Evolutionary conservation across 2,888 invertebrate genomes (phyloP), one percentile per base, ranked within the genome.

Genomic region (Eupeodes latifasciatus): DNA sequence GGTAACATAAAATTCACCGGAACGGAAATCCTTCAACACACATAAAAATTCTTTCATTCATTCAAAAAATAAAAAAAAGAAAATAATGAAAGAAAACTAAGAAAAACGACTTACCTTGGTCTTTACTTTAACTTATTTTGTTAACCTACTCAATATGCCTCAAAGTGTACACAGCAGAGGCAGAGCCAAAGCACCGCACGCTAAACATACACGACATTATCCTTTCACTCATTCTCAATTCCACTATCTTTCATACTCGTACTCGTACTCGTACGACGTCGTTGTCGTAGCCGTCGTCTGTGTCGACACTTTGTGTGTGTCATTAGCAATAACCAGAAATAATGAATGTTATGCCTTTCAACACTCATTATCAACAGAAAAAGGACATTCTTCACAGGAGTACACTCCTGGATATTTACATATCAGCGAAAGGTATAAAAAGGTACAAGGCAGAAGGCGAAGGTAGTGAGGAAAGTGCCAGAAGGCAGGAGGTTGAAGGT

Each of bases 311-410:
- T 77, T 76, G 72, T 61, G 78, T 69, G 59, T 81, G 76, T 83
- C 86, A 82, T 82, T 82, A 85, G 57, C 83, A 79, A 75, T 84
- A 83, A 83, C 57, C 64, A 77, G 74, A 67, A 82, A 82, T 86
- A 87, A 84, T 83, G 84, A 84, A 77, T 87, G 77, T 84, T 81
- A 81, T 84, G 80, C 76, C 84, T 84, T 87, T 84, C 77, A 84
- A 74, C 76, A 87, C 84, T 84, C 80, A 87, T 87, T 84, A 87
- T 55, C 76, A 84, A 57, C 87, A 87, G 83, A 85, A 75, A 75
- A 64, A 77, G 81, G 88, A 88, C 81, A 85, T 81, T 88, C 85
- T 81, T 85, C 85, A 71, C 77, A 88, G 40, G 55, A 81, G 83
- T 80, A 77, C 72, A 87, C 84, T 87, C 78, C 81, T 88, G 62